Evolutionary conservation across 2,888 invertebrate species (phyloP).

Genomic region (Heliconius hortense): DNA sequence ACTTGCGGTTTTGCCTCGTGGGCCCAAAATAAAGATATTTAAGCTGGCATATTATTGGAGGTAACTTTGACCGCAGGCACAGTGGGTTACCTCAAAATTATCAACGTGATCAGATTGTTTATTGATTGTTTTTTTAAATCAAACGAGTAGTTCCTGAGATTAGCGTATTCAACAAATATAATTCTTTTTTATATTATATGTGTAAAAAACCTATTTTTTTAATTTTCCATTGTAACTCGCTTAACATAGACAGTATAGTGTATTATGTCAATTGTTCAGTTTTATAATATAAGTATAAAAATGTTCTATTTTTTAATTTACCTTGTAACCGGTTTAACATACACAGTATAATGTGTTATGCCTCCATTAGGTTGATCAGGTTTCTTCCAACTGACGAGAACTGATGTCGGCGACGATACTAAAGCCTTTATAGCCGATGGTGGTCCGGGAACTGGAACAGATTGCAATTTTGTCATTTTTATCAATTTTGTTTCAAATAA

Average conservation of each 20-base stretch:
- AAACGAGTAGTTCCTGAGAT: too few relatives aligned
- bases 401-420: slow-evolving; percentile 89
- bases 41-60: too few relatives aligned
- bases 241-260: slow-evolving; percentile 90
- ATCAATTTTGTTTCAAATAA: not conserved
- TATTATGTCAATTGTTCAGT: slow-evolving; percentile 70
- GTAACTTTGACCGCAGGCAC: too few relatives aligned
- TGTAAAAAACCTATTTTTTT: not conserved
- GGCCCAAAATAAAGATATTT: too few relatives aligned
- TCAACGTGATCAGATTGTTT: too few relatives aligned
- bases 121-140: too few relatives aligned
- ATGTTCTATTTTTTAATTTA: slow-evolving; percentile 39
- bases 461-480: not conserved
- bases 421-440: slow-evolving; percentile 92
- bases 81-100: too few relatives aligned
- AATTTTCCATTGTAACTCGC: slow-evolving; percentile 68
- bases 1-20: too few relatives aligned
- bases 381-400: slow-evolving; percentile 92
- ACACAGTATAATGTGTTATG: slow-evolving; percentile 90
- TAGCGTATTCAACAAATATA: too few relatives aligned
- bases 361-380: slow-evolving; percentile 91
- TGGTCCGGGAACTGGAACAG: slow-evolving; percentile 87
- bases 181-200: too few relatives aligned
- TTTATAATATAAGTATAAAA: too few relatives aligned
- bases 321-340: slow-evolving; percentile 81